These are phyloP conservation scores for Physeter macrocephalus DNA, from an alignment of 2,113 vertebrate species.

Conservation along the genomic window DNA sequence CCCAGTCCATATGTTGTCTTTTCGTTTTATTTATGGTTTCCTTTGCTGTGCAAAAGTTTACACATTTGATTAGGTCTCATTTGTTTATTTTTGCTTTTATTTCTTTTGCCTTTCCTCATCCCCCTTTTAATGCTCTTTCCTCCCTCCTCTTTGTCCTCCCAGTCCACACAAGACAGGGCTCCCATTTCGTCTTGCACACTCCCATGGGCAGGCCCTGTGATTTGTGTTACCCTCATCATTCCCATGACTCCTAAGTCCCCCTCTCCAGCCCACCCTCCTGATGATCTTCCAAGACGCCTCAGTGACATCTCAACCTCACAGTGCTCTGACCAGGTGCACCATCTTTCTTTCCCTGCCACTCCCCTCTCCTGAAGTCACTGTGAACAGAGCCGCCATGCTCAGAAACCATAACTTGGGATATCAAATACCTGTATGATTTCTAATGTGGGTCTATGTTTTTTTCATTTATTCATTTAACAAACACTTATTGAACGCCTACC, in stretches of 20 bases:
- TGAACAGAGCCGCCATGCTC: neutral
- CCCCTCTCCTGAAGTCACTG: neutral
- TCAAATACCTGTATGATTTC: neutral
- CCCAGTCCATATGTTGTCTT: no score
- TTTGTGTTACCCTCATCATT: neutral
- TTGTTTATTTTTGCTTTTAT: no score
- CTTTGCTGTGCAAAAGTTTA: no score
- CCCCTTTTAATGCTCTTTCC: neutral
- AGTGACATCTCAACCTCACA: neutral
- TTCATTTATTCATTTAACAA: neutral
- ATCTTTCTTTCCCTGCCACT: neutral
- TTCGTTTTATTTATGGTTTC: no score
- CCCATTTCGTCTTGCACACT: neutral
- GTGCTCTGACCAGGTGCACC: no score
- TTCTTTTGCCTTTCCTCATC: neutral
- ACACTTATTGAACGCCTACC: neutral
- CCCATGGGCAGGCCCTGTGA: rapidly evolving
- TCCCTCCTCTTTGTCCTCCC: neutral
- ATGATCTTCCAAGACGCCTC: neutral
- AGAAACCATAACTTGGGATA: neutral
- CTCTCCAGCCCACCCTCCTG: neutral
- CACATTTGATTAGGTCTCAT: no score
- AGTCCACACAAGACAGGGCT: neutral
- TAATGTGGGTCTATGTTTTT: neutral
- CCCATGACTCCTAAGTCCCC: neutral